Evolutionary conservation across 2,113 vertebrate species (phyloP), one percentile per base, ranked within the genome.

Genomic region (Scytalopus superciliaris): DNA sequence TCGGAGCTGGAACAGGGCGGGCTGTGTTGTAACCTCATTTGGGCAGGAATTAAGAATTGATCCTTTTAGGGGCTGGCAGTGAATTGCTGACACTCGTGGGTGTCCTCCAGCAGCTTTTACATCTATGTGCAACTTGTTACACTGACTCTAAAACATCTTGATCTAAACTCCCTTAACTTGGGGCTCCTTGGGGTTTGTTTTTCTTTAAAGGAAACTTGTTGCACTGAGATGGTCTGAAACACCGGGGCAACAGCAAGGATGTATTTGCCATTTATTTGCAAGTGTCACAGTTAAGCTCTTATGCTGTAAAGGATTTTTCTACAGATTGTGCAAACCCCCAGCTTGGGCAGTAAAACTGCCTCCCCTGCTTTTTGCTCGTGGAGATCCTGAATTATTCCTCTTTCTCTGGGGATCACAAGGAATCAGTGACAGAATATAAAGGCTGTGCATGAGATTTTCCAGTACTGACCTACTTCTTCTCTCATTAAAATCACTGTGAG

Each of bases 401-500:
- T 70, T 94, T 74, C 90, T 90, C 87, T 64, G 85, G 69, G 88
- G 69, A 93, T 94, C 92, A 87, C 76, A 81, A 53, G 76, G 90
- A 84, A 86, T 86, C 93, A 81, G 90, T 84, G 94, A 75, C 93
- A 95, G 55, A 87, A 25, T 85, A 93, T 52, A 94, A 92, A 95
- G 94, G 66, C 94, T 93, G 92, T 72, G 85, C 90, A 60, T 96
- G 94, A 97, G 93, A 96, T 96, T 97, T 96, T 96, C 94, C 94
- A 96, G 92, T 55, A 10, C 93, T 96, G 94, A 97, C 94, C 95
- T 96, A 96, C 87, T 96, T 96, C 93, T 96, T 88, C 79, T 95
- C 93, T 95, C 92, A 86, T 96, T 97, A 96, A 97, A 97, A 88
- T 92, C 90, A 67, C 82, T 95, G 24, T 37, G 95, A 94, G 82